A percentile compares a stretch with the other conserved stretches of the same genome.
Evolutionary conservation across 2,797 vertebrate species (phyloP).

Genomic region (Hemibagrus guttatus): DNA sequence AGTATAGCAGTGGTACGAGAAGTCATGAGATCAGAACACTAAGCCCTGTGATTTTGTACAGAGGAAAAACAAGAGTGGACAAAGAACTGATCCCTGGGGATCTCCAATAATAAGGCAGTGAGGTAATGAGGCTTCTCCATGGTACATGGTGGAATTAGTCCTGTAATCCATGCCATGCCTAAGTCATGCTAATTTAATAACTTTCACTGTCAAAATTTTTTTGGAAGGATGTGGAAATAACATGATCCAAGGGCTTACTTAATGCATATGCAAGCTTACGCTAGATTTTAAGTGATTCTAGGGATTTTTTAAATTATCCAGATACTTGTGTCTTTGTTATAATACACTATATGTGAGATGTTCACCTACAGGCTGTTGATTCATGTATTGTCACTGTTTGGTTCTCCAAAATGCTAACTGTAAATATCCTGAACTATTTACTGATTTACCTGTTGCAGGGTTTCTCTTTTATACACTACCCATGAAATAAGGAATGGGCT

Average conservation of each 20-base stretch:
- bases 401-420: not conserved
- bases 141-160: not conserved
- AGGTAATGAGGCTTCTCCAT: not conserved
- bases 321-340: not conserved
- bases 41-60: not conserved
- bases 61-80: constrained; percentile 9
- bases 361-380: not conserved
- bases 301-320: not conserved
- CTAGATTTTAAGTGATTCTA: not conserved
- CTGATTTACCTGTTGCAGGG: not conserved
- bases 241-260: not conserved
- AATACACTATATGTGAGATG: not conserved
- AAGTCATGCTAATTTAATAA: not conserved
- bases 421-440: constrained; percentile 1
- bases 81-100: constrained; percentile 3
- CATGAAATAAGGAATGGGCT: not conserved
- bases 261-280: not conserved
- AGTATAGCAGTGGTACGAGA: not conserved
- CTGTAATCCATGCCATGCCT: not conserved
- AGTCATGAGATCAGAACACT: not conserved
- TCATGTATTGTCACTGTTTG: not conserved
- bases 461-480: not conserved
- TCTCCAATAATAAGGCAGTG: not conserved
- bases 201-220: not conserved
- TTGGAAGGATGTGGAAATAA: not conserved